Base-by-base conservation (phyloP, 2,797 vertebrate genomes). In the Mus caroli region DNA sequence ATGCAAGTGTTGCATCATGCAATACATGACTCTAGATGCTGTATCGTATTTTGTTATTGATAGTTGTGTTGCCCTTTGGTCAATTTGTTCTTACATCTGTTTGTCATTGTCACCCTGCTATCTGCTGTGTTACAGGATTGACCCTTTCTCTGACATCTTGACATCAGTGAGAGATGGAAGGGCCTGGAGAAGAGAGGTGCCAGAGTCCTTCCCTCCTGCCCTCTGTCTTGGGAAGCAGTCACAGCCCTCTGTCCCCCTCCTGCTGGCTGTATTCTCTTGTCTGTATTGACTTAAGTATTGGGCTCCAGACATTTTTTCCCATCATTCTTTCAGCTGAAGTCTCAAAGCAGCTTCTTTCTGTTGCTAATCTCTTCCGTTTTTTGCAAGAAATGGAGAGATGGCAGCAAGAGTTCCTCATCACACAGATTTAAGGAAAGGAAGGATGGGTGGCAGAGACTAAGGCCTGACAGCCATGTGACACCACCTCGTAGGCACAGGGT, bases 381-480 rank as follows among this genome's bases (percentile, higher is more conserved):
- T 69, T 19, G 0, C 67, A 52, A 28, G 75, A 79, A 40, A n/a
- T 67, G 24, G 82, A 71, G 43, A 17, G 37, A 46, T 28, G 2
- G 19, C 86, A 62, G 34, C 58, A 64, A 80, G 64, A 9, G 14
- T 67, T 8, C 10, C 58, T 1, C 4, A 2, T 4, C 26, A 0
- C 4, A 10, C 0, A 9, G 28, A 82, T 67, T 10, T 26, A 19
- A 85, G 7, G 43, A 20, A 52, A 19, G 9, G 20, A 2, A 31
- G 19, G 58, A n/a, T 5, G 31, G 4, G 56, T 26, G 46, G 50
- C 19, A 86, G 3, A 13, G 14, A 3, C 1, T 20, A 9, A 64
- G n/a, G 58, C 31, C 1, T n/a, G 0, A 0, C 1, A 28, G 37
- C 10, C 46, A 0, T 12, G 11, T 4, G 76, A 26, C 9, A 26